Evolutionary conservation across 2,113 vertebrate genomes (phyloP), one percentile per base, ranked within the genome.

Genomic region (Speoplatyrhinus poulsoni): DNA sequence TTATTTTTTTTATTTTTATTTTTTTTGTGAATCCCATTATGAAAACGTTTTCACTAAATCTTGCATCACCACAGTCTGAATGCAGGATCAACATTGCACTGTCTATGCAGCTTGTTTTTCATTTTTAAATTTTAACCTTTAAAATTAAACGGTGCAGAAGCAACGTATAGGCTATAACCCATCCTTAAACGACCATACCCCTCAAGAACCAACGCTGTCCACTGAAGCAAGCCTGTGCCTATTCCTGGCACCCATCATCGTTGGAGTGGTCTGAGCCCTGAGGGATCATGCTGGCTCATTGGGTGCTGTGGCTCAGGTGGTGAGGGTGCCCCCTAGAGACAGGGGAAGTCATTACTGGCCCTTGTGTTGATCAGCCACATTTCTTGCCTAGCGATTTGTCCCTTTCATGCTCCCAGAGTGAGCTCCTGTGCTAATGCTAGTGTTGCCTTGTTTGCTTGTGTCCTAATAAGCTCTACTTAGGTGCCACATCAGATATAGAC

Each of bases 241-340:
- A 77, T 76, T 84, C 85, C 76, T 85, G 86, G 86, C 84, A 83
- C 81, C 78, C 77, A 60, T 77, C 75, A 55, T 67, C 75, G 70
- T 70, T 82, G 70, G 71, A 73, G 77, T 80, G 81, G 84, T 84
- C 84, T 73, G 75, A 77, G 61, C 65, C 75, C 48, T 47, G 64
- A 17, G 56, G 47, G 66, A 65, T 15, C 1, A 61, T 62, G 57
- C 68, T 65, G 60, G 53, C 67, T 80, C 53, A 62, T 49, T 62
- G 73, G 57, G 62, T 68, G 60, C 62, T 72, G 79, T 75, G 80
- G 82, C 80, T 78, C 82, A 87, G 91, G 82, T 88, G 84, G 72
- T 80, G 72, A 83, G 75, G 69, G 66, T 70, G 88, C 86, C 87
- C 89, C 84, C 86, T 91, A 79, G 84, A 89, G 90, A 88, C 32